phyloP scores from a whole-genome alignment of 2,113 vertebrate genomes.

The Tamias sibiricus region DNA sequence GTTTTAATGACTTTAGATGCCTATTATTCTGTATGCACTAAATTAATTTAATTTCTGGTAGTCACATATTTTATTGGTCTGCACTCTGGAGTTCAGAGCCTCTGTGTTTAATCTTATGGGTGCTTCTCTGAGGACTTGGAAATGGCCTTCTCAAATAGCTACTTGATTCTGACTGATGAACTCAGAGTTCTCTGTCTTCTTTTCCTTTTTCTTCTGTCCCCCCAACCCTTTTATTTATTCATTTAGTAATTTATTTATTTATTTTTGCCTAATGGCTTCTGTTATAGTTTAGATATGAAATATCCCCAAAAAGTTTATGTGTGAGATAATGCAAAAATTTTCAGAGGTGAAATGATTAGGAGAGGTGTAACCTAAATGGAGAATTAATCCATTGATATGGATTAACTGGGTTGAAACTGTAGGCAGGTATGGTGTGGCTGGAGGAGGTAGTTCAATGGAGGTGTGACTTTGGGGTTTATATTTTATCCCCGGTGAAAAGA shows the following conservation, averaged over 20 bases:
- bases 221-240: not conserved
- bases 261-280: not conserved
- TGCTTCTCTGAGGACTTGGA: not conserved
- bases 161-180: not conserved
- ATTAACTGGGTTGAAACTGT: too few relatives aligned
- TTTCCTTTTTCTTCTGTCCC: not conserved
- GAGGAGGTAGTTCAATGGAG: too few relatives aligned
- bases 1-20: slow-evolving; percentile 60
- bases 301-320: too few relatives aligned
- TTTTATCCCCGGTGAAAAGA: too few relatives aligned
- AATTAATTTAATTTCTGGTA: slow-evolving; percentile 61
- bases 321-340: too few relatives aligned
- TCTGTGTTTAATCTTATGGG: slow-evolving; percentile 28
- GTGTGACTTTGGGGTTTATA: too few relatives aligned
- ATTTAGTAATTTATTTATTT: not conserved
- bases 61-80: slow-evolving; percentile 47
- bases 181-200: not conserved
- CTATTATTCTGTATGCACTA: slow-evolving; percentile 51
- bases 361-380: too few relatives aligned
- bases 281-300: too few relatives aligned
- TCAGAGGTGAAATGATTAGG: too few relatives aligned
- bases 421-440: too few relatives aligned
- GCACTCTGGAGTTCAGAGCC: not conserved
- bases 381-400: too few relatives aligned
- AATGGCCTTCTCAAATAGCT: not conserved